These are phyloP conservation scores for Phalera bucephala DNA, from an alignment of 2,888 invertebrate genomes.

Conservation along the genomic window DNA sequence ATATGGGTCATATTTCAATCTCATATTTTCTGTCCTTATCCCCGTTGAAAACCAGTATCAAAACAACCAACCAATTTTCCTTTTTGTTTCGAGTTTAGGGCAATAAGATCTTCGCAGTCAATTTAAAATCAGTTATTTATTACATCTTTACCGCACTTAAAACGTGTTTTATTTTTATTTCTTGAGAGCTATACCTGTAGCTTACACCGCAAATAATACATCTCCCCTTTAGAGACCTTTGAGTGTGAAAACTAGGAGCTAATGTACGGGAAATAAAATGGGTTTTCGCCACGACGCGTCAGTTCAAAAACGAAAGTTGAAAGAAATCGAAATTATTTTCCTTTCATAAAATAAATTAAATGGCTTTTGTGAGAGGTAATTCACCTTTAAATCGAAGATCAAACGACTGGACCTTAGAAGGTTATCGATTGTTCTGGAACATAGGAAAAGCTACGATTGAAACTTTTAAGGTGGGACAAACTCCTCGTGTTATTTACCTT, in stretches of 20 bases:
- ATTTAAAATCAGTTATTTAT: conserved; percentile 78
- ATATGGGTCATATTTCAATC: conserved; percentile 7
- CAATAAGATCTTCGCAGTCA: conserved; percentile 75
- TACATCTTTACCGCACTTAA: conserved; percentile 69
- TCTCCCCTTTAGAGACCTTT: conserved; percentile 50
- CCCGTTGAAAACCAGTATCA: conserved; percentile 31
- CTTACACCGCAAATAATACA: conserved; percentile 50
- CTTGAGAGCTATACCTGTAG: conserved; percentile 49
- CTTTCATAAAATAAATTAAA: conserved; percentile 13
- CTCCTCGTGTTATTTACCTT: too few relatives aligned
- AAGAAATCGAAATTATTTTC: conserved; percentile 10
- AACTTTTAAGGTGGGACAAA: too few relatives aligned
- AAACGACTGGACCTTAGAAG: conserved; percentile 4
- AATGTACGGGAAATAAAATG: conserved; percentile 54
- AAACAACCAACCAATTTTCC: conserved; percentile 45
- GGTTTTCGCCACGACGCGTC: conserved; percentile 22
- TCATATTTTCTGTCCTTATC: conserved; percentile 16
- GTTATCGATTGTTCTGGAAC: conserved; percentile 4
- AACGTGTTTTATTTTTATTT: conserved; percentile 63
- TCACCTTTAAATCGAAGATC: conserved; percentile 10
- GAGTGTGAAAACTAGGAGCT: conserved; percentile 60
- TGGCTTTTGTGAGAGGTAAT: conserved; percentile 5
- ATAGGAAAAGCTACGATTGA: background rate
- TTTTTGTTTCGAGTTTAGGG: conserved; percentile 60
- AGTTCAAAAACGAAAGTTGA: conserved; percentile 6